Percentiles rank a stretch among this genome's conserved stretches.
Conservation (phyloP, 2,888 invertebrate genomes). For the Leptogaster cylindrica region DNA sequence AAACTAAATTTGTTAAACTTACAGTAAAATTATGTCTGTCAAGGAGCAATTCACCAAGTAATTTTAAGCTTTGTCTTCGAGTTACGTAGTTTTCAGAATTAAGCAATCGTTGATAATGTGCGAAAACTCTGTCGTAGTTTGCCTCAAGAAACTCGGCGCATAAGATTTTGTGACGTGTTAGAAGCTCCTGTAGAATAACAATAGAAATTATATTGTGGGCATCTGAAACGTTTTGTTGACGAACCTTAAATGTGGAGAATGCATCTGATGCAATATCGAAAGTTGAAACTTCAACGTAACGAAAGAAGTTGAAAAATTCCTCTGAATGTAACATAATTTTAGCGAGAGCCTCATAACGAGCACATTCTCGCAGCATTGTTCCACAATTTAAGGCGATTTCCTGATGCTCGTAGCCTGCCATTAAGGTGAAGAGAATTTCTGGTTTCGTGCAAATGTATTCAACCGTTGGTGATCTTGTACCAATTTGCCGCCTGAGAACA, state of each 20-base stretch:
- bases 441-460: slow-evolving; percentile 98
- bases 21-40: slow-evolving; percentile 99
- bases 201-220: too few relatives aligned
- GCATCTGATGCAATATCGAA: slow-evolving; percentile 99
- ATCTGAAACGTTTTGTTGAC: too few relatives aligned
- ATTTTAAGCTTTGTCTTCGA: slow-evolving; percentile 96
- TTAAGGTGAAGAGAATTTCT: slow-evolving; percentile 94
- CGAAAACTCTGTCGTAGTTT: slow-evolving; percentile 98
- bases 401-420: slow-evolving; percentile 97
- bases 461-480: slow-evolving; percentile 95
- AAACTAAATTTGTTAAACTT: neutral
- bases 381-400: slow-evolving; percentile 99
- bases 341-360: slow-evolving; percentile 96
- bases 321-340: slow-evolving; percentile 98
- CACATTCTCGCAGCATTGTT: slow-evolving; percentile 98
- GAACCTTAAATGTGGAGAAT: slow-evolving; percentile 99
- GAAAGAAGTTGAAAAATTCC: slow-evolving; percentile 99
- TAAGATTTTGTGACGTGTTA: slow-evolving; percentile 92
- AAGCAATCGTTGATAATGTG: slow-evolving; percentile 93
- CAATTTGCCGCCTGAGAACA: slow-evolving; percentile 97
- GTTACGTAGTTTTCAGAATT: slow-evolving; percentile 99
- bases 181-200: slow-evolving; percentile 73
- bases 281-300: slow-evolving; percentile 99
- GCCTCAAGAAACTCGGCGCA: slow-evolving; percentile 98
- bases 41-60: slow-evolving; percentile 94